Conservation (phyloP, 92 coral and sea anemone genomes). For the Montipora capitata region DNA sequence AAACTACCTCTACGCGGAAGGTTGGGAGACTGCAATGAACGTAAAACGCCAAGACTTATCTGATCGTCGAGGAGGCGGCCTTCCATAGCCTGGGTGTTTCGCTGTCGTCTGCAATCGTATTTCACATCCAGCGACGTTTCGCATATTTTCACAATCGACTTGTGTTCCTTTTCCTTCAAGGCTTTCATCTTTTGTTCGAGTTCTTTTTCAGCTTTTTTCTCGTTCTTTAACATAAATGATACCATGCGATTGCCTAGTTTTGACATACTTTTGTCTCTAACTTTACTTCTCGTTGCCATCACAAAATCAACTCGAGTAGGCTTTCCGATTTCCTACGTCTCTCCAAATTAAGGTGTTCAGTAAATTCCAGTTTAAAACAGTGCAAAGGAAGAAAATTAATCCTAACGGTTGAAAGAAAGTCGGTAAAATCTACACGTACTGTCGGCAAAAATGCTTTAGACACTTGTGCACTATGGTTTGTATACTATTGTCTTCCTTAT, state of each 20-base stretch:
- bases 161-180: slow-evolving; percentile 75
- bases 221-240: slow-evolving; percentile 67
- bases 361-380: not conserved
- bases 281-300: slow-evolving; percentile 68
- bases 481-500: slow-evolving; percentile 2
- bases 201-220: slow-evolving; percentile 84
- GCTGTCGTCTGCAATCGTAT: slow-evolving; percentile 60
- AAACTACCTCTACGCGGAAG: slow-evolving; percentile 32
- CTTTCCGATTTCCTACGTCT: not conserved
- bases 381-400: not conserved
- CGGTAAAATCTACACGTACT: not conserved
- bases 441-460: not conserved
- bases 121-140: slow-evolving; percentile 79
- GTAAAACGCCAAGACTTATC: not conserved
- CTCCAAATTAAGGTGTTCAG: not conserved
- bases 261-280: slow-evolving; percentile 65
- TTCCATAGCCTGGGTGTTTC: slow-evolving; percentile 42
- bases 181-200: slow-evolving; percentile 82
- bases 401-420: not conserved
- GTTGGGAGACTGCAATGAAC: slow-evolving; percentile 1
- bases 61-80: slow-evolving; percentile 11
- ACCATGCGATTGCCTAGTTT: slow-evolving; percentile 78
- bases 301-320: not conserved
- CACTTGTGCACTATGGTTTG: not conserved
- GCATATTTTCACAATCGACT: slow-evolving; percentile 77